Evolutionary conservation across 2,113 vertebrate species (phyloP), one percentile per base, ranked within the genome.

Genomic region (Triplophysa siluroides): DNA sequence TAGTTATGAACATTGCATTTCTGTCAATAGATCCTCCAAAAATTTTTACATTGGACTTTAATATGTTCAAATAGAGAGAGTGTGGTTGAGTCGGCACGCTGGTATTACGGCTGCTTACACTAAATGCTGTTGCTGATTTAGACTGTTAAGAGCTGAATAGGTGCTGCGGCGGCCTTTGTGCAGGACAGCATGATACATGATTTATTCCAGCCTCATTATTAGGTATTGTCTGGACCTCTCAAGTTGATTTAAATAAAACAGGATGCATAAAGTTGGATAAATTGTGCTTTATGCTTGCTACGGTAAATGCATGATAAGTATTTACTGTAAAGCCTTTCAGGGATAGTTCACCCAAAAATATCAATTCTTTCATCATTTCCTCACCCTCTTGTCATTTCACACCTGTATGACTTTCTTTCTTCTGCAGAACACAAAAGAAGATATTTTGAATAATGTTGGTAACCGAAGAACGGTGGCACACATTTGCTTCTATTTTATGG

Each of bases 131-230:
- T 84, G 75, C 91, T 92, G 92, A 93, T 92, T 93, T 90, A 89
- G 86, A 81, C 87, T 89, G 92, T 92, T 92, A 90, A 92, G 83
- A 84, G 85, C 84, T 90, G 85, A 88, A 91, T 90, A 90, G 89
- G 89, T 84, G 33, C 58, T 70, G 81, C 63, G 23, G 78, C 62
- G 67, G 62, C 78, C 52, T 84, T 78, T 75, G 83, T 83, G 84
- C 84, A 78, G 90, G 60, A 52, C 64, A 69, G 65, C 69, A 24
- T 50, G 61, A 24, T n/a, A 52, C 41, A 50, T 26, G 23, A 10
- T 54, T 83, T 89, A 88, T 87, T 85, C 85, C 88, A 82, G 86
- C 85, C 90, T 92, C 90, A 92, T 93, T 92, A 92, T 85, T 71
- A 56, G 58, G 86, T 81, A 92, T 93, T 93, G 92, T 92, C 86